These are phyloP conservation scores for Rhadina sibilatrix DNA, from an alignment of 2,113 vertebrate genomes.

Conservation along the genomic window DNA sequence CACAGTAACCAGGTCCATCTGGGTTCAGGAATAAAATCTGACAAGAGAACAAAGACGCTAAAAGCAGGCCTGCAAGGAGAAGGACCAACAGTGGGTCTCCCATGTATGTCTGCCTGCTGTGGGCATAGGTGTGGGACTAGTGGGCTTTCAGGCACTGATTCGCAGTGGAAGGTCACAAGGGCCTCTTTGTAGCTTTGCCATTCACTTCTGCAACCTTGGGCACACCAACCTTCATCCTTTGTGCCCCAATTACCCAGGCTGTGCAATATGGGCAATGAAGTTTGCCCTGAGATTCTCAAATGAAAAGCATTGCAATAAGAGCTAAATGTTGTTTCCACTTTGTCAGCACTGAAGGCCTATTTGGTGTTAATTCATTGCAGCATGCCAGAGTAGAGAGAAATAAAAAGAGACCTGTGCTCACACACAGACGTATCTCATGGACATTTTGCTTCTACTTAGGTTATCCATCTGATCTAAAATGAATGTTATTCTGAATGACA, in stretches of 20 bases:
- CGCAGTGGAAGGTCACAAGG: not conserved
- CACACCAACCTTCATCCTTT: not conserved
- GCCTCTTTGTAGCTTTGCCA: not conserved
- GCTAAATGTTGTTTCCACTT: not conserved
- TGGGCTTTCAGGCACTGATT: not conserved
- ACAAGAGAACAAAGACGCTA: constrained; percentile 36
- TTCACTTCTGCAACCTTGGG: not conserved
- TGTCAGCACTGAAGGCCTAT: not conserved
- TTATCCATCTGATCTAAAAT: constrained; percentile 4
- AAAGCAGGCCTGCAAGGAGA: not conserved
- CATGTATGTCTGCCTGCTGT: not conserved
- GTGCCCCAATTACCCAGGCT: not conserved
- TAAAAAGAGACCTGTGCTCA: not conserved
- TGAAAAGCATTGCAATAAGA: not conserved
- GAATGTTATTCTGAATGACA: constrained; percentile 36
- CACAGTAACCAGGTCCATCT: constrained; percentile 48
- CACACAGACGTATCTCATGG: not conserved
- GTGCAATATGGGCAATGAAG: not conserved
- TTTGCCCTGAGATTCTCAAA: not conserved
- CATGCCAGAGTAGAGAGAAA: not conserved
- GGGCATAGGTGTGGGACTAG: not conserved
- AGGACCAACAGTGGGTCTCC: not conserved
- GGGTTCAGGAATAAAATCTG: constrained; percentile 32
- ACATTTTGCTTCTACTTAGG: constrained; percentile 8
- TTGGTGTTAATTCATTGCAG: constrained; percentile 1